phyloP scores from a whole-genome alignment of 1,140 invertebrate genomes.

The Parapsyche elsis region DNA sequence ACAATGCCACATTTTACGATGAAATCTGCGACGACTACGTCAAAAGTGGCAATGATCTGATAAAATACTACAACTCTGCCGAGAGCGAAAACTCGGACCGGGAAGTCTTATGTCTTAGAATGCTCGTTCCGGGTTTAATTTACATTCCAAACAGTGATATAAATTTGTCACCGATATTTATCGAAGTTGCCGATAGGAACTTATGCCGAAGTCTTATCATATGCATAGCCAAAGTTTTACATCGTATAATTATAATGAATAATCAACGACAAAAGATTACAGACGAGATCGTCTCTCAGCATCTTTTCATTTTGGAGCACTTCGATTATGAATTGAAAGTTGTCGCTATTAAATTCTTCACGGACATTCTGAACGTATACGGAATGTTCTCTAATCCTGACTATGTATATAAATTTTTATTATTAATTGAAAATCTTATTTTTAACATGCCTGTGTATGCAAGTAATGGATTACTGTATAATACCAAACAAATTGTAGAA shows the following conservation, averaged over 20 bases:
- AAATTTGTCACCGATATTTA: constrained; percentile 64
- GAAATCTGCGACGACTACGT: constrained; percentile 65
- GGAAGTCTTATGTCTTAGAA: not conserved
- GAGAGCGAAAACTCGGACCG: not conserved
- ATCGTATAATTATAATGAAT: constrained; percentile 26
- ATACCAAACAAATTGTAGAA: constrained; percentile 27
- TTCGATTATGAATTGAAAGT: constrained; percentile 62
- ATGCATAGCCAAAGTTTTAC: constrained; percentile 43
- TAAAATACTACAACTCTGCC: not conserved
- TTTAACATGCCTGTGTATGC: constrained; percentile 17
- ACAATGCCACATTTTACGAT: constrained; percentile 65
- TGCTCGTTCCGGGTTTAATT: constrained; percentile 58
- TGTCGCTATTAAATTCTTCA: constrained; percentile 61
- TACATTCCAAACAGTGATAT: constrained; percentile 63
- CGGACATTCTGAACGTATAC: constrained; percentile 59
- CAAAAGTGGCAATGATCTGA: not conserved
- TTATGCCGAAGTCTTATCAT: constrained; percentile 61
- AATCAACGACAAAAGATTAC: not conserved
- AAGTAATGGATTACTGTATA: constrained; percentile 13
- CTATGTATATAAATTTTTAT: constrained; percentile 55
- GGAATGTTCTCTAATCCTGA: constrained; percentile 56
- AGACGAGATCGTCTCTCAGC: constrained; percentile 54
- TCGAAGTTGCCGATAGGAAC: constrained; percentile 59
- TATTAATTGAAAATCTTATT: constrained; percentile 41
- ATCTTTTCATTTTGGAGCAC: constrained; percentile 61